A percentile compares a stretch with the other conserved stretches of the same genome.
These are phyloP conservation scores for Campylomormyrus numenius DNA, from an alignment of 2,113 vertebrate species.

Conservation along the genomic window DNA sequence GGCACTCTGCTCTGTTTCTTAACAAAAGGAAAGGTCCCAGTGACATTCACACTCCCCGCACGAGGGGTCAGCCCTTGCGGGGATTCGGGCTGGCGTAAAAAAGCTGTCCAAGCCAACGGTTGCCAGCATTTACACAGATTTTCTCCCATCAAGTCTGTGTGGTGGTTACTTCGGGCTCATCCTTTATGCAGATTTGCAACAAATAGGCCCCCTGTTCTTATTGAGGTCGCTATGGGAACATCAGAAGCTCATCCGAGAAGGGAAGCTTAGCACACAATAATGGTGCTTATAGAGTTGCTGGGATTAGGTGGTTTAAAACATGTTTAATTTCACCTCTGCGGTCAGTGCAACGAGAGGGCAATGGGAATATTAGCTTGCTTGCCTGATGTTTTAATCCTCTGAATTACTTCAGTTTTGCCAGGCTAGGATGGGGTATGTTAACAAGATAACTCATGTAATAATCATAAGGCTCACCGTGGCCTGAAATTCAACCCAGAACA, in stretches of 20 bases:
- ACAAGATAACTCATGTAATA: conserved; percentile 62
- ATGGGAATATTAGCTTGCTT: conserved; percentile 64
- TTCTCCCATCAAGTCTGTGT: conserved; percentile 26
- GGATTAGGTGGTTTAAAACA: conserved; percentile 74
- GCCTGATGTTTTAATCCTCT: conserved; percentile 62
- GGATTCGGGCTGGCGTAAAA: not conserved
- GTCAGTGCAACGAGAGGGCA: conserved; percentile 66
- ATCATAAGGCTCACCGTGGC: conserved; percentile 50
- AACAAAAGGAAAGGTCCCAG: not conserved
- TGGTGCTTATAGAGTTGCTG: conserved; percentile 66
- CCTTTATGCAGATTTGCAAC: conserved; percentile 35
- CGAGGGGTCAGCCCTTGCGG: not conserved
- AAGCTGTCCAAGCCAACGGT: not conserved
- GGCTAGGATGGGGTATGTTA: conserved; percentile 49
- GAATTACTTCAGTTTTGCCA: conserved; percentile 57
- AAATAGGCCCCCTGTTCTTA: conserved; percentile 52
- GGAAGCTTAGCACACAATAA: conserved; percentile 62
- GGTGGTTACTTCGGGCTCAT: conserved; percentile 17
- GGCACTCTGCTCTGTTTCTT: not conserved
- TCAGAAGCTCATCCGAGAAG: conserved; percentile 54
- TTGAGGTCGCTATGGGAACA: conserved; percentile 68
- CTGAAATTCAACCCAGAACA: not conserved
- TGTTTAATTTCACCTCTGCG: conserved; percentile 75
- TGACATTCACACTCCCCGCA: not conserved
- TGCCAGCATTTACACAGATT: conserved; percentile 9